Evolutionary conservation across 2,797 vertebrate genomes (phyloP), one percentile per base, ranked within the genome.

Genomic region (Sardinella longiceps): DNA sequence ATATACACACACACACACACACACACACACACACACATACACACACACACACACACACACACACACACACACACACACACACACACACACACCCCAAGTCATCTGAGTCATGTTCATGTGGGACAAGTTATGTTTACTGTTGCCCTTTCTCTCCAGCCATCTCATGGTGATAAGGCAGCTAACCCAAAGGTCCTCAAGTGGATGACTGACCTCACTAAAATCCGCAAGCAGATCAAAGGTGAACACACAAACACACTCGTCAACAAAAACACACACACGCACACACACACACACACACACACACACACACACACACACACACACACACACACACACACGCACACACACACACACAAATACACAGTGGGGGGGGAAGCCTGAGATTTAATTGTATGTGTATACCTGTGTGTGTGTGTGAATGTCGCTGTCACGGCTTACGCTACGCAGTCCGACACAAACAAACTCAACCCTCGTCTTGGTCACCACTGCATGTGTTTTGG

Each of bases 171-270:
- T 93, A 98, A 98, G 93, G 97, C 97, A 94, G 97, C 97, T 91
- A 98, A 99, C 93, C 97, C 98, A 85, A 99, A 99, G 94, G 98
- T 99, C 90, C 93, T 99, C 89, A 99, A 98, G 88, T 99, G 98
- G 98, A 99, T 99, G 98, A 97, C 97, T 7, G 98, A 99, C 91
- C 96, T 99, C 91, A 98, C 97, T 83, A 99, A 98, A 95, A 92
- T 98, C 91, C 97, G 97, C 92, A 95, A 97, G 90, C 98, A 99
- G 93, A 97, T 99, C 90, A 99, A 98, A 99, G 98, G 98, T 99
- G 96, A 86, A 85, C 6, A 70, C 30, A 70, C 63, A 33, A 10
- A 14, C 58, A 63, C n/a, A 28, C 63, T 33, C 63, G 1, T 10
- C 3, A 4, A 5, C 23, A 25, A 23, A 2, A 23, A n/a, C 56